A percentile compares a stretch with the other conserved stretches of the same genome.
phyloP scores from a whole-genome alignment of 2,113 vertebrate species.

The Rallus limicola region DNA sequence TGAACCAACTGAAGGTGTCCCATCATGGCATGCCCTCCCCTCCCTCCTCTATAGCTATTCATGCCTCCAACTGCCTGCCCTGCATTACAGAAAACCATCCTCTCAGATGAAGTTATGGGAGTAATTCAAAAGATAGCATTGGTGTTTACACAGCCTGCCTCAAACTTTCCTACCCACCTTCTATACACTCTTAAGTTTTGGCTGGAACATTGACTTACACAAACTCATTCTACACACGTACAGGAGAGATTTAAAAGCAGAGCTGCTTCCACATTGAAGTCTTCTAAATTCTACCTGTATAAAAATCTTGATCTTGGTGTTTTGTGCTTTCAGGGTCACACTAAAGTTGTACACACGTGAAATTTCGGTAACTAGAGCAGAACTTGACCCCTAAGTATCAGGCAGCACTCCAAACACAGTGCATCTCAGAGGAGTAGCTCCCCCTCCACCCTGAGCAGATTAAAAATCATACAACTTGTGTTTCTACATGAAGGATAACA shows the following conservation, averaged over 20 bases:
- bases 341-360: background rate
- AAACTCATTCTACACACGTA: rapidly evolving
- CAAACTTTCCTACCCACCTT: background rate
- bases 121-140: background rate
- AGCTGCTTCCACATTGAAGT: background rate
- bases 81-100: background rate
- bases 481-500: background rate
- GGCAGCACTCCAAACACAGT: background rate
- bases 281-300: background rate
- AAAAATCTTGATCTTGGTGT: background rate
- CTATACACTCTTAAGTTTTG: background rate
- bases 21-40: too few relatives aligned
- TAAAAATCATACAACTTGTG: background rate
- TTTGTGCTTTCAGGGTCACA: background rate
- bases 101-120: background rate
- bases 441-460: background rate
- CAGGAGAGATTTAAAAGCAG: background rate
- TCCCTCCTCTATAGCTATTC: background rate
- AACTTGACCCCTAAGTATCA: background rate
- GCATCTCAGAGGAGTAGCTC: background rate
- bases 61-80: background rate
- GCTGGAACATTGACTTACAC: background rate
- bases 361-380: background rate
- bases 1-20: background rate
- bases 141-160: background rate